These are phyloP conservation scores for Garra rufa DNA, from an alignment of 2,113 vertebrate genomes.

Conservation along the genomic window DNA sequence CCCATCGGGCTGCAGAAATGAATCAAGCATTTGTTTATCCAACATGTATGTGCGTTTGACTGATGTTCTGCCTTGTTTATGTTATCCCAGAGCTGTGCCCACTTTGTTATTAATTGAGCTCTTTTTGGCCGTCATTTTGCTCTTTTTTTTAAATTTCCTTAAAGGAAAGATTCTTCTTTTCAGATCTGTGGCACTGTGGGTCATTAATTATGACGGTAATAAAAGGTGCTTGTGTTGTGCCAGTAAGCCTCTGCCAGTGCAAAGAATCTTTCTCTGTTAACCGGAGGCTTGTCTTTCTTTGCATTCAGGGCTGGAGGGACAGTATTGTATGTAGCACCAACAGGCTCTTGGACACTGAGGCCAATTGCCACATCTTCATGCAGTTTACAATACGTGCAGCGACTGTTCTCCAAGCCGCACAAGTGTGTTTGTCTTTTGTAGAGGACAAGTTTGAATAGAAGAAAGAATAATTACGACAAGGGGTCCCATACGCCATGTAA, in stretches of 20 bases:
- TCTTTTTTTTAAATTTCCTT: slow-evolving; percentile 56
- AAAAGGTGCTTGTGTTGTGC: slow-evolving; percentile 62
- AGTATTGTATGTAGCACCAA: slow-evolving; percentile 37
- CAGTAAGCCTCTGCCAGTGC: slow-evolving; percentile 52
- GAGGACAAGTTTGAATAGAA: slow-evolving; percentile 38
- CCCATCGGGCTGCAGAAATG: slow-evolving; percentile 66
- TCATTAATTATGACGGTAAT: slow-evolving; percentile 63
- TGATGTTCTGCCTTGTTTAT: slow-evolving; percentile 77
- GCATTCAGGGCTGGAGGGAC: slow-evolving; percentile 48
- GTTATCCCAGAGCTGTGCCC: slow-evolving; percentile 45
- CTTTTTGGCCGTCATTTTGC: slow-evolving; percentile 54
- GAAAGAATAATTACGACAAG: slow-evolving; percentile 46
- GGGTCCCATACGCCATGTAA: slow-evolving; percentile 53
- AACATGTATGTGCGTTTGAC: slow-evolving; percentile 64
- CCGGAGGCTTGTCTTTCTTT: slow-evolving; percentile 31
- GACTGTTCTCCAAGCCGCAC: not conserved
- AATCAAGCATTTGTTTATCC: slow-evolving; percentile 70
- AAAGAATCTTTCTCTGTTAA: slow-evolving; percentile 47
- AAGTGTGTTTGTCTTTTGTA: slow-evolving; percentile 20
- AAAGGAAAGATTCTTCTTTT: slow-evolving; percentile 58
- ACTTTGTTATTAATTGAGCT: slow-evolving; percentile 65
- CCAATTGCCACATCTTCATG: slow-evolving; percentile 31
- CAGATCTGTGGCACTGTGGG: slow-evolving; percentile 53
- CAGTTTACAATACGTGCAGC: slow-evolving; percentile 20
- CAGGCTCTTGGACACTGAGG: slow-evolving; percentile 34